Evolutionary conservation across 2,113 vertebrate genomes (phyloP).

Genomic region (Cephalopholis sonnerati): DNA sequence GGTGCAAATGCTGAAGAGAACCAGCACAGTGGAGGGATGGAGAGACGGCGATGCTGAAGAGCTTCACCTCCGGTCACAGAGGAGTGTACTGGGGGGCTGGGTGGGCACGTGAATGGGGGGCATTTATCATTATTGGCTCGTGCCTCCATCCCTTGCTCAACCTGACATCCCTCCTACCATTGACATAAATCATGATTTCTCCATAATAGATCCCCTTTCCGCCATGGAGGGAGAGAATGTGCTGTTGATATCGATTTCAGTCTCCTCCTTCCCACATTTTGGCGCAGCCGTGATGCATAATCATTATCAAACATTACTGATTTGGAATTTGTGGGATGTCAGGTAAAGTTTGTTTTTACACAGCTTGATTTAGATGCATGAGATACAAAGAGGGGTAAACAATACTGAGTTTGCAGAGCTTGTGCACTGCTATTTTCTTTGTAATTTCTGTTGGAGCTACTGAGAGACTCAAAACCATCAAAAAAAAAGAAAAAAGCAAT

Average conservation of each 20-base stretch:
- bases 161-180: slow-evolving; percentile 88
- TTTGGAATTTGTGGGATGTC: slow-evolving; percentile 90
- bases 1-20: background rate
- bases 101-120: slow-evolving; percentile 42
- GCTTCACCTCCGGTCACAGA: slow-evolving; percentile 44
- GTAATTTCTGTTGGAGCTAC: background rate
- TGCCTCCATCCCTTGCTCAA: slow-evolving; percentile 89
- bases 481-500: slow-evolving; percentile 1
- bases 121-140: slow-evolving; percentile 98
- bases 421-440: background rate
- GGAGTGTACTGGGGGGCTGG: slow-evolving; percentile 40
- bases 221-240: slow-evolving; percentile 91
- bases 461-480: background rate
- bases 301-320: slow-evolving; percentile 94
- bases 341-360: slow-evolving; percentile 87
- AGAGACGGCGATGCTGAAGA: slow-evolving; percentile 17
- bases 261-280: slow-evolving; percentile 37
- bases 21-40: background rate
- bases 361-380: slow-evolving; percentile 85
- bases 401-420: background rate
- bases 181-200: slow-evolving; percentile 99
- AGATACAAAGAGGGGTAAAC: slow-evolving; percentile 56
- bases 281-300: slow-evolving; percentile 84
- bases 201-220: slow-evolving; percentile 94
- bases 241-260: slow-evolving; percentile 91